Conservation (phyloP, 2,888 invertebrate species). For the Amblyjoppa proteus region DNA sequence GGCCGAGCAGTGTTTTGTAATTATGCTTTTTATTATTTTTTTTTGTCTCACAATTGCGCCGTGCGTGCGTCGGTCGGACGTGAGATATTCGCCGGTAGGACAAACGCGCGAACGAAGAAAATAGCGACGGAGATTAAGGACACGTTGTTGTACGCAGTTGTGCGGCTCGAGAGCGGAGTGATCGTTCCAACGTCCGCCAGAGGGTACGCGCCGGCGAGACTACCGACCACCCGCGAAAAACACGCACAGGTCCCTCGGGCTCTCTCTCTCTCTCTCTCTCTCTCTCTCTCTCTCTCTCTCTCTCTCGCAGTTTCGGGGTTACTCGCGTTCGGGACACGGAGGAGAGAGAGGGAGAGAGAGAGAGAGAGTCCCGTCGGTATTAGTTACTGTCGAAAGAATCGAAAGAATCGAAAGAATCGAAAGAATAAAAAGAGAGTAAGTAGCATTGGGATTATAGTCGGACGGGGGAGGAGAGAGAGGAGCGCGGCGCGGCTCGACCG, state of each 20-base stretch:
- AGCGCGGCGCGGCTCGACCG: constrained; percentile 32
- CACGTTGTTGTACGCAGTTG: constrained; percentile 14
- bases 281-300: neutral
- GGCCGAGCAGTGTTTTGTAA: constrained; percentile 5
- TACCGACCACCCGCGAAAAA: constrained; percentile 73
- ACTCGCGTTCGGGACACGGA: constrained; percentile 56
- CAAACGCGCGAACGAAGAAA: neutral
- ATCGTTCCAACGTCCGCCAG: constrained; percentile 69
- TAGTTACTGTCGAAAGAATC: neutral
- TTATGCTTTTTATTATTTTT: neutral
- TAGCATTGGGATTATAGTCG: constrained; percentile 41
- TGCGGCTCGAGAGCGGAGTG: constrained; percentile 41
- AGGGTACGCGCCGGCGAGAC: constrained; percentile 61
- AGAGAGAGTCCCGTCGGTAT: constrained; percentile 1
- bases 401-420: neutral
- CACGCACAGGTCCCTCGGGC: constrained; percentile 1
- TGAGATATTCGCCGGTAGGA: neutral
- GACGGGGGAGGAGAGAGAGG: constrained; percentile 41
- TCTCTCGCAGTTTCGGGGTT: constrained; percentile 63
- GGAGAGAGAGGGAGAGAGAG: neutral
- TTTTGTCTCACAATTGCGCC: neutral
- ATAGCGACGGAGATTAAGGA: neutral
- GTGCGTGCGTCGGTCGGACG: neutral
- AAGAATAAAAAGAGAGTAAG: neutral
- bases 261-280: constrained; percentile 38